Evolutionary conservation across 1,140 invertebrate genomes (phyloP), one percentile per base, ranked within the genome.

Genomic region (Orussus abietinus): DNA sequence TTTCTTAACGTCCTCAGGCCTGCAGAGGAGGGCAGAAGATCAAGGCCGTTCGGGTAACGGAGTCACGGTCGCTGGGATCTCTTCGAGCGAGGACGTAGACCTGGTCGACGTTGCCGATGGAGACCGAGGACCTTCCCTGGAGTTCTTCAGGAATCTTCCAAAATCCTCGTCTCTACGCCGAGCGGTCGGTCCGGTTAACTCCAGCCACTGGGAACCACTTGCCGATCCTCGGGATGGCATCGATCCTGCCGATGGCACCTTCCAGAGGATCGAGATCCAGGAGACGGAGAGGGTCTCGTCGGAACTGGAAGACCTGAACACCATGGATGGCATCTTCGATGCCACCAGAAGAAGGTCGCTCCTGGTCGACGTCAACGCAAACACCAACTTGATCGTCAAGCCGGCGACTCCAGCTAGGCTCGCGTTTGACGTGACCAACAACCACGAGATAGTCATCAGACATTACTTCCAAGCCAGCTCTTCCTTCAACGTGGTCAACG

Each of bases 351-450:
- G 25, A 20, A 56, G 39, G 41, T 44, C 30, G 3, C 38, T 64
- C 6, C 20, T 55, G 0, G 35, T 72, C 4, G 64, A 72, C 4
- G 11, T 70, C 0, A 57, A 51, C n/a, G 26, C 44, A 0, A 49
- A 51, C 0, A 57, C 55, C 1, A 60, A 53, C 38, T 42, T 70
- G 3, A 28, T 66, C 1, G 53, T 49, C 3, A 32, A 38, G 37
- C 49, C 59, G 9, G 58, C 54, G 20, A 37, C 34, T 2, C 26
- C 38, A 14, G 54, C 62, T 17, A 31, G 29, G 11, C 2, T 70
- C 5, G 19, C 31, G 5, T 72, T 69, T 15, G 55, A 65, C 31
- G 34, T 69, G 1, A 55, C 32, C 5, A 70, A 70, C 20, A 59
- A 49, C 21, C 51, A 57, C 28, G 13, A 53, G 3, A 31, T 63